Conservation (phyloP, 1,140 invertebrate genomes). For the Heliconius hewitsoni region DNA sequence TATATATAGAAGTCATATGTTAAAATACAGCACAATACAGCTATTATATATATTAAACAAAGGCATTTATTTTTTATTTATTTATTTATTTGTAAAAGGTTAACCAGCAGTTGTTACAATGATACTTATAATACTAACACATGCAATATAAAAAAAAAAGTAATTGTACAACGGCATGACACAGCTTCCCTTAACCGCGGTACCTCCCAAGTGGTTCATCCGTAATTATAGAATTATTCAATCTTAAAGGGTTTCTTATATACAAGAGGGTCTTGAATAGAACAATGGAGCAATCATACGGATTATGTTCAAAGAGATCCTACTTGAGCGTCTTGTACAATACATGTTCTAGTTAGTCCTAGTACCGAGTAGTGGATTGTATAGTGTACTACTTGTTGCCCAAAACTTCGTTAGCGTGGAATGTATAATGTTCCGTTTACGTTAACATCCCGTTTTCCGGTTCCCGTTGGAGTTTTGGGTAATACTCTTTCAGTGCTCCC, state of each 20-base stretch:
- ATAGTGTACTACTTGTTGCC: no score
- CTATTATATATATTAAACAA: background rate
- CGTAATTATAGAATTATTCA: background rate
- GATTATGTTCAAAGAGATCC: slow-evolving; percentile 1
- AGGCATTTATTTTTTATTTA: background rate
- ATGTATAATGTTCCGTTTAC: no score
- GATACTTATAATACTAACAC: no score
- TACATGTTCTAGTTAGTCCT: no score
- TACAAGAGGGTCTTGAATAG: background rate
- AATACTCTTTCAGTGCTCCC: no score
- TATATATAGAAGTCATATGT: background rate
- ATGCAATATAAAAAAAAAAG: no score
- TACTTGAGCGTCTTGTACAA: background rate
- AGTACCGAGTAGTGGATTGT: no score
- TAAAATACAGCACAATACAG: background rate
- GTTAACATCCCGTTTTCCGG: no score
- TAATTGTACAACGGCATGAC: background rate
- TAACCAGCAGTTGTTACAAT: no score
- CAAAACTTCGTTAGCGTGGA: no score
- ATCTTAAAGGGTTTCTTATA: slow-evolving; percentile 4
- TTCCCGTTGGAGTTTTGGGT: no score
- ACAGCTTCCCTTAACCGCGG: background rate
- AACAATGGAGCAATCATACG: background rate
- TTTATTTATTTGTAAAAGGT: no score
- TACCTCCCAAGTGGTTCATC: background rate